Percentiles rank a stretch among this genome's conserved stretches.
These are phyloP conservation scores for Eubasilissa regina DNA, from an alignment of 1,140 invertebrate genomes.

Conservation along the genomic window DNA sequence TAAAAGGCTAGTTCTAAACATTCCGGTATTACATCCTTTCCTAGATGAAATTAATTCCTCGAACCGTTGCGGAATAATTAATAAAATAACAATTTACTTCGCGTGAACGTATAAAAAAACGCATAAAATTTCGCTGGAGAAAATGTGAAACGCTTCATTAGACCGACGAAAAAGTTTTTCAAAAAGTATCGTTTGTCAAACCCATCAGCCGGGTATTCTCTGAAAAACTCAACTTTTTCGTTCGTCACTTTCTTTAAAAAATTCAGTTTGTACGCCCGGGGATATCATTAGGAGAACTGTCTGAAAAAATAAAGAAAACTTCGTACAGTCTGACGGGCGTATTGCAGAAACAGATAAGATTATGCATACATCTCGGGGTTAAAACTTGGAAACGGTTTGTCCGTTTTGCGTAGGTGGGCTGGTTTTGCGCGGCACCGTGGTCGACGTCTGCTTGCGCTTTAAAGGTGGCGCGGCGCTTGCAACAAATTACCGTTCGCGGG, in stretches of 20 bases:
- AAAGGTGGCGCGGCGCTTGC: background rate
- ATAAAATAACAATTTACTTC: conserved; percentile 6
- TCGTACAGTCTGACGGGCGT: background rate
- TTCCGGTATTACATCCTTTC: no score
- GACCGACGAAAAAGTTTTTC: conserved; percentile 8
- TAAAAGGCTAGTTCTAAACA: no score
- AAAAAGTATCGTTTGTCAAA: conserved; percentile 22
- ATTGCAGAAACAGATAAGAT: no score
- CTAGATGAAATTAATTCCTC: no score
- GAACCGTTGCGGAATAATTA: background rate
- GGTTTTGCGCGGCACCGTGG: background rate
- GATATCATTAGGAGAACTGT: conserved; percentile 1
- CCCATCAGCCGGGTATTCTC: background rate
- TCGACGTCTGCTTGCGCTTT: background rate
- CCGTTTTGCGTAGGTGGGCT: no score
- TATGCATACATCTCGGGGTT: no score
- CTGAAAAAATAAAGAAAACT: background rate
- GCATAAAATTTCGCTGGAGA: background rate
- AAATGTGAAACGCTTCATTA: conserved; percentile 40
- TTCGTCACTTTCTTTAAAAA: conserved; percentile 16
- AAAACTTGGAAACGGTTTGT: no score
- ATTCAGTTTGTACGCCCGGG: background rate
- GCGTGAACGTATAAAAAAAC: conserved; percentile 1
- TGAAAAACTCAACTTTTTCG: conserved; percentile 7
- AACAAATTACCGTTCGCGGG: background rate